Evolutionary conservation across 2,888 invertebrate species (phyloP).

Genomic region (Dermolepida albohirtum): DNA sequence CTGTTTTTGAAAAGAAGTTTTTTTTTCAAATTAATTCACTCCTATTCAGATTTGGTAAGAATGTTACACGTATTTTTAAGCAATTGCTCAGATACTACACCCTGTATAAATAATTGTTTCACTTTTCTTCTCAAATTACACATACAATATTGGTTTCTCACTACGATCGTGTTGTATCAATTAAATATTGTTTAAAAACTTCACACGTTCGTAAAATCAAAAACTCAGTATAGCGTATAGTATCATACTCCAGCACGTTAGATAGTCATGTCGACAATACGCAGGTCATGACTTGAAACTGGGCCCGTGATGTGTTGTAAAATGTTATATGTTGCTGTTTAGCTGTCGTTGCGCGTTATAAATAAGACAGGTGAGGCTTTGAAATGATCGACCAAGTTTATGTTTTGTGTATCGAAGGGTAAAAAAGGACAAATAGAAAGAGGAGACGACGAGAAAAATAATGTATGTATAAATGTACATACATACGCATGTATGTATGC

Average conservation of each 20-base stretch:
- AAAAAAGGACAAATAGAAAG: constrained; percentile 7
- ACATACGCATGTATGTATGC: too few relatives aligned
- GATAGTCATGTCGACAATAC: constrained; percentile 21
- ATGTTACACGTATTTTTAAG: too few relatives aligned
- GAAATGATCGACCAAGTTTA: constrained; percentile 32
- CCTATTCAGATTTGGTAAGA: too few relatives aligned
- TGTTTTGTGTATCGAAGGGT: constrained; percentile 5
- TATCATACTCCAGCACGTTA: constrained; percentile 25
- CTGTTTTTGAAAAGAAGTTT: too few relatives aligned
- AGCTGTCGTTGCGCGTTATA: constrained; percentile 12
- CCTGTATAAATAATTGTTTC: background rate
- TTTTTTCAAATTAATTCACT: too few relatives aligned
- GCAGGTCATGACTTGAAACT: constrained; percentile 29
- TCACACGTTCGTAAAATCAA: constrained; percentile 19
- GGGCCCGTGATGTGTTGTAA: constrained; percentile 2
- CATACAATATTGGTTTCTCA: constrained; percentile 10
- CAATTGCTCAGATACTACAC: background rate
- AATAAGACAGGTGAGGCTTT: constrained; percentile 28
- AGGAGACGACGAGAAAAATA: constrained; percentile 3
- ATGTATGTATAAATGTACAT: background rate
- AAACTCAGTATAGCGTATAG: constrained; percentile 2
- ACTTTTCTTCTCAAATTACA: constrained; percentile 5
- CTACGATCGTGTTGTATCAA: constrained; percentile 19
- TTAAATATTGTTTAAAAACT: constrained; percentile 22
- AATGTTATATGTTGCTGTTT: constrained; percentile 1